Conservation (phyloP, 2,888 invertebrate species). For the Dorcus parallelipipedus region DNA sequence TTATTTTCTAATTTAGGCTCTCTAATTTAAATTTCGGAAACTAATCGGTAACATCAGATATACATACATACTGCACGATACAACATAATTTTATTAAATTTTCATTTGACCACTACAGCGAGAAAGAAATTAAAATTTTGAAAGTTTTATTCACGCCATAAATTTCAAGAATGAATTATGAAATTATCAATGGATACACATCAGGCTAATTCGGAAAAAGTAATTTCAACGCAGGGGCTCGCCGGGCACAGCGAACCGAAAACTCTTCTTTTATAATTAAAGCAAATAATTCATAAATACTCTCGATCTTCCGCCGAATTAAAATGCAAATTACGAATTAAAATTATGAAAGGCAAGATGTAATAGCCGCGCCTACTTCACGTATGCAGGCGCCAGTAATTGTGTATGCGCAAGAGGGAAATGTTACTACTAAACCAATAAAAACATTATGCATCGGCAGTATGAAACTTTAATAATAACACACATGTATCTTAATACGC, state of each 20-base stretch:
- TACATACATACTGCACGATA: no score
- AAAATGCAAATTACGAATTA: conserved; percentile 3
- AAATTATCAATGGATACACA: background rate
- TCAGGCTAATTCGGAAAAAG: background rate
- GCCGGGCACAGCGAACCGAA: background rate
- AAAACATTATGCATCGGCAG: background rate
- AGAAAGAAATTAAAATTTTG: no score
- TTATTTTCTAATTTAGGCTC: no score
- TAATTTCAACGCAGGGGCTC: background rate
- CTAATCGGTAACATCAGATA: no score
- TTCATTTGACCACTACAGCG: no score
- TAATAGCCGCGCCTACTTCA: conserved; percentile 9
- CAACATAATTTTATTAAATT: no score
- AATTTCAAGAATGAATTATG: background rate
- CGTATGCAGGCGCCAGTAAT: conserved; percentile 17
- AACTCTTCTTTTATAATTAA: background rate
- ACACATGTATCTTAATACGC: background rate
- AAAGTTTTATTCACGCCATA: no score
- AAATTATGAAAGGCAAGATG: conserved; percentile 3
- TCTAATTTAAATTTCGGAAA: no score
- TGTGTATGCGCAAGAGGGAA: conserved; percentile 7
- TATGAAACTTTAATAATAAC: background rate
- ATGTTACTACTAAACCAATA: background rate
- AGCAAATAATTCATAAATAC: background rate
- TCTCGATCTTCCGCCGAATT: background rate